Evolutionary conservation across 53 echinoderm and acorn worm genomes (phyloP), one percentile per base, ranked within the genome.

Genomic region (Mesocentrotus franciscanus): DNA sequence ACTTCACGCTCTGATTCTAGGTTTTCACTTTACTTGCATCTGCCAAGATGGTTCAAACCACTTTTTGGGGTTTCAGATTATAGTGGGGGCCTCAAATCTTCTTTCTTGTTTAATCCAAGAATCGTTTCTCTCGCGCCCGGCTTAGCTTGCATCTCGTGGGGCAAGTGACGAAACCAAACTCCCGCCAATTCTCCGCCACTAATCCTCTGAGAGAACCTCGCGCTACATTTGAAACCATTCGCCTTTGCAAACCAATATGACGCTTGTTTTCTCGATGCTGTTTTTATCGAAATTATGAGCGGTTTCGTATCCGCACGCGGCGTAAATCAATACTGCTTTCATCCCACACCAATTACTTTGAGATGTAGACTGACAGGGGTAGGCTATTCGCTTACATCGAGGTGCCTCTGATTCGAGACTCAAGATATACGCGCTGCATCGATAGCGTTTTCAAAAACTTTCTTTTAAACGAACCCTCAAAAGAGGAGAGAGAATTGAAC

Each of bases 281-380:
- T 94, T 94, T 94, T 94, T 94, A 85, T 94, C 95, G 95, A 94
- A 94, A 94, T 85, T 94, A 94, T 94, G 95, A 94, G 95, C 95
- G 95, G 95, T 94, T 94, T 94, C 95, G 95, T 94, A 94, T 94
- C 95, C 95, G 95, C 95, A 85, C 95, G 72, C 95, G 66, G 87
- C 95, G 95, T 94, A 94, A 94, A 94, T 94, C 95, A 85, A 94
- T 94, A 94, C 95, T 64, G 60, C 95, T 85, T 87, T 94, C 87
- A 94, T 94, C 95, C 87, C 95, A 94, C 61, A 94, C 95, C 95
- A 94, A 94, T 94, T 94, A 94, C 95, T 94, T 93, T 85, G 95
- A 87, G 95, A 94, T 94, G 95, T 85, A 94, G 95, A 94, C 85
- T 94, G 95, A 94, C 95, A 94, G 62, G 95, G 42, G 39, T 26